These are phyloP conservation scores for Channa maculata DNA, from an alignment of 2,113 vertebrate genomes.

Conservation along the genomic window DNA sequence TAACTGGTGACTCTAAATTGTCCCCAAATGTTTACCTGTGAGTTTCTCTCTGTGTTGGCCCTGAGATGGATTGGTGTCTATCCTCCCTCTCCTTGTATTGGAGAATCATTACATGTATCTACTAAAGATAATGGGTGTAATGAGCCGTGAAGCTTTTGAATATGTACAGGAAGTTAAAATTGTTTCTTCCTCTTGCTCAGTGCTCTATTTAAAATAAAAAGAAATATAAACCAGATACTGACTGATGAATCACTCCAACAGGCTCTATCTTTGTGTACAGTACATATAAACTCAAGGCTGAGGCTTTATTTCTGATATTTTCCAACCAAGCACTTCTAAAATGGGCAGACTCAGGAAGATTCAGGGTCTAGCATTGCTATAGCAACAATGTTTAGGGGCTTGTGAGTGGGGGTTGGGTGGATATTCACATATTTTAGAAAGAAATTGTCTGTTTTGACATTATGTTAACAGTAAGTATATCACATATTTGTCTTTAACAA, in stretches of 20 bases:
- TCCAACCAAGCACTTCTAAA: slow-evolving; percentile 12
- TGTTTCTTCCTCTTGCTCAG: neutral
- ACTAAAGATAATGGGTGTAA: no score
- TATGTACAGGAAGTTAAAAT: neutral
- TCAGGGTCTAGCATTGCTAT: slow-evolving; percentile 70
- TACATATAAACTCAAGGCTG: slow-evolving; percentile 53
- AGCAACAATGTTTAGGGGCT: slow-evolving; percentile 67
- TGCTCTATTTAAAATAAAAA: neutral
- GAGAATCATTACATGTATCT: no score
- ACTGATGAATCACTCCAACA: neutral
- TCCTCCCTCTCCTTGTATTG: no score
- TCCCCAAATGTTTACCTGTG: no score
- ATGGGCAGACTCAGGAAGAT: slow-evolving; percentile 21
- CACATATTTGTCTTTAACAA: neutral
- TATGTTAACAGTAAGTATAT: no score
- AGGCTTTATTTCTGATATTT: slow-evolving; percentile 38
- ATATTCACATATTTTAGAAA: slow-evolving; percentile 14
- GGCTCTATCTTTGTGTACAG: neutral
- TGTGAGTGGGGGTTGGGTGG: slow-evolving; percentile 30
- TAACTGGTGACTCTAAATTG: no score
- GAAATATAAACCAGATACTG: neutral
- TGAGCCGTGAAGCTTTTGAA: neutral
- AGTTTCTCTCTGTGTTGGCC: no score
- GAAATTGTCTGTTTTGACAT: neutral
- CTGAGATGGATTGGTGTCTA: no score